phyloP scores from a whole-genome alignment of 1,140 invertebrate genomes.

The Capitella teleta region DNA sequence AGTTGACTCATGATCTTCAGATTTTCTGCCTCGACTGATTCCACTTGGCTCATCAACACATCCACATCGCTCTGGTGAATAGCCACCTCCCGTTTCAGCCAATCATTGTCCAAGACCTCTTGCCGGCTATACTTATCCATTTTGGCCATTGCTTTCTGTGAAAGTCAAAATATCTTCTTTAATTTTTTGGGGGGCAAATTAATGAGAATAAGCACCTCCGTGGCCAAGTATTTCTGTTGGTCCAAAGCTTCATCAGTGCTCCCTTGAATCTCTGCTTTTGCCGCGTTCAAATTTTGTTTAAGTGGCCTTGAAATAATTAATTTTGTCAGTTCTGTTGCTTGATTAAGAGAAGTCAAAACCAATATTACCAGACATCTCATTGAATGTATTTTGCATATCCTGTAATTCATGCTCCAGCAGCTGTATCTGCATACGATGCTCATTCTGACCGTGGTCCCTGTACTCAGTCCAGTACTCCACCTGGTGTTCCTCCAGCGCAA shows the following conservation, averaged over 20 bases:
- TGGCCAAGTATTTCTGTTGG: constrained; percentile 31
- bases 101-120: constrained; percentile 39
- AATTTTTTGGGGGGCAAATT: not conserved
- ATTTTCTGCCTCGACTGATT: constrained; percentile 31
- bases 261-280: constrained; percentile 23
- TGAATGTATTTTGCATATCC: constrained; percentile 32
- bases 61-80: constrained; percentile 28
- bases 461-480: constrained; percentile 27
- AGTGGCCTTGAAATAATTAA: constrained; percentile 26
- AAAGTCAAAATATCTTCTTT: constrained; percentile 8
- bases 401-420: constrained; percentile 27
- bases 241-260: constrained; percentile 27
- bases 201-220: constrained; percentile 21
- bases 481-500: constrained; percentile 19
- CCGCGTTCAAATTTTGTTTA: constrained; percentile 19
- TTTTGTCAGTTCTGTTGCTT: too few relatives aligned
- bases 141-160: constrained; percentile 35
- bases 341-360: too few relatives aligned
- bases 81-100: constrained; percentile 35
- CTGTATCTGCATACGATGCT: constrained; percentile 26
- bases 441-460: constrained; percentile 24
- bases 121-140: constrained; percentile 36
- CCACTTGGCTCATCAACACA: constrained; percentile 23
- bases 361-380: too few relatives aligned
- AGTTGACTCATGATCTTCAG: constrained; percentile 36